Conservation (phyloP, 2,888 invertebrate species). For the Gerris lacustris region DNA sequence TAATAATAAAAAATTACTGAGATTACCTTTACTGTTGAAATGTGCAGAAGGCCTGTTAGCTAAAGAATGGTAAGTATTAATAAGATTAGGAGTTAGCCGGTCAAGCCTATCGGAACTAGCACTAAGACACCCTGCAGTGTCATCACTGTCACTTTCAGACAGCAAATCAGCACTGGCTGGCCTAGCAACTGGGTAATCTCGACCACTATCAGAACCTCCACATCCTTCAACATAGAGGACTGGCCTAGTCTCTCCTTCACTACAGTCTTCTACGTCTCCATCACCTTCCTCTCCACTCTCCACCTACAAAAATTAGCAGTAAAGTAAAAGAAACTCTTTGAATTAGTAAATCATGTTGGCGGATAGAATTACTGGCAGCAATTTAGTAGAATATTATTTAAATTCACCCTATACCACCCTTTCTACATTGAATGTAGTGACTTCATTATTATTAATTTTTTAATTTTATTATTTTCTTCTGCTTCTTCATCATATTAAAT, state of each 20-base stretch:
- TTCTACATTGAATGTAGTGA: no score
- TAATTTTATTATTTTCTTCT: no score
- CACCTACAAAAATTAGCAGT: constrained; percentile 37
- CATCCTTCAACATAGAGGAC: constrained; percentile 35
- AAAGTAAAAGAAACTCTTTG: neutral
- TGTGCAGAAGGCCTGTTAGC: neutral
- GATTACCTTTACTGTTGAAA: neutral
- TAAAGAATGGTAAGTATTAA: neutral
- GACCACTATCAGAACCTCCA: neutral
- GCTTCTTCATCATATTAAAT: no score
- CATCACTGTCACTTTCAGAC: constrained; percentile 1
- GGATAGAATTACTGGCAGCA: no score
- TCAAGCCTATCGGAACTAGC: neutral
- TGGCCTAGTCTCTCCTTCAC: constrained; percentile 54
- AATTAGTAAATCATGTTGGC: no score
- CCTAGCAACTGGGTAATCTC: neutral
- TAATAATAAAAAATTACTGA: neutral
- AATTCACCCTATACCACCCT: no score
- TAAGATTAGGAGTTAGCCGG: neutral
- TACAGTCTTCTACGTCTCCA: constrained; percentile 75
- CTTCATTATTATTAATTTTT: no score
- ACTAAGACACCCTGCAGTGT: neutral
- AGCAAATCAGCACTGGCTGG: neutral
- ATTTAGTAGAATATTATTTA: no score
- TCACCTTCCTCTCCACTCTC: constrained; percentile 63